Conservation (phyloP, 2,888 invertebrate species). For the Lasioglossum pauxillum region DNA sequence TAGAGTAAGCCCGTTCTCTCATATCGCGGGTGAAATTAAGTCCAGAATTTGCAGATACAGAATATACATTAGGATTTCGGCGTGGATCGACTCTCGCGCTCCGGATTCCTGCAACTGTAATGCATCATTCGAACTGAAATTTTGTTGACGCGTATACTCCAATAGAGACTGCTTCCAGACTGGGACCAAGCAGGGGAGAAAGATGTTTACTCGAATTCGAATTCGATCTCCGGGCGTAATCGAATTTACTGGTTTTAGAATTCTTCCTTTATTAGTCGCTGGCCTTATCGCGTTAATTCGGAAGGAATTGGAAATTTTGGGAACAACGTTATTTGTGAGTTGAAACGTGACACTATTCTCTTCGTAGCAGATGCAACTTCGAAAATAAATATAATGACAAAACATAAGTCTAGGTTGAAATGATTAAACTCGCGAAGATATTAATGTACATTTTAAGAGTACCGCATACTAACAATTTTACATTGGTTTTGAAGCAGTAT, state of each 20-base stretch:
- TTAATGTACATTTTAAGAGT: too few relatives aligned
- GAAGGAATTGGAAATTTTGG: neutral
- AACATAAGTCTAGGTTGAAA: too few relatives aligned
- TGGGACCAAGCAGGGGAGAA: too few relatives aligned
- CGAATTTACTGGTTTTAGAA: neutral
- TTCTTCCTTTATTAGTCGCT: neutral
- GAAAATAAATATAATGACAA: too few relatives aligned
- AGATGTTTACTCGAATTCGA: neutral
- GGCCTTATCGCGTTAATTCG: neutral
- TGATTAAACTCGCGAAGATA: too few relatives aligned
- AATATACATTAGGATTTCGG: conserved; percentile 18
- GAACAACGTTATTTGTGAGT: neutral
- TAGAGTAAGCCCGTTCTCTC: conserved; percentile 30
- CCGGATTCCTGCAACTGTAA: conserved; percentile 6
- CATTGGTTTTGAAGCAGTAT: too few relatives aligned
- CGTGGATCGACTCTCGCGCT: conserved; percentile 15
- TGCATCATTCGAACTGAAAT: neutral
- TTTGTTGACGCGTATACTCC: conserved; percentile 6
- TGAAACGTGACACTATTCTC: too few relatives aligned
- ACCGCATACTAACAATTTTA: too few relatives aligned
- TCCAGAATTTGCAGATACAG: neutral
- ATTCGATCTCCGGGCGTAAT: neutral
- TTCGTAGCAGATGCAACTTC: too few relatives aligned
- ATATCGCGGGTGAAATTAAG: conserved; percentile 29
- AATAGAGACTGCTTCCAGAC: neutral